phyloP scores from a whole-genome alignment of 2,888 invertebrate genomes.

The Ochropacha duplaris region DNA sequence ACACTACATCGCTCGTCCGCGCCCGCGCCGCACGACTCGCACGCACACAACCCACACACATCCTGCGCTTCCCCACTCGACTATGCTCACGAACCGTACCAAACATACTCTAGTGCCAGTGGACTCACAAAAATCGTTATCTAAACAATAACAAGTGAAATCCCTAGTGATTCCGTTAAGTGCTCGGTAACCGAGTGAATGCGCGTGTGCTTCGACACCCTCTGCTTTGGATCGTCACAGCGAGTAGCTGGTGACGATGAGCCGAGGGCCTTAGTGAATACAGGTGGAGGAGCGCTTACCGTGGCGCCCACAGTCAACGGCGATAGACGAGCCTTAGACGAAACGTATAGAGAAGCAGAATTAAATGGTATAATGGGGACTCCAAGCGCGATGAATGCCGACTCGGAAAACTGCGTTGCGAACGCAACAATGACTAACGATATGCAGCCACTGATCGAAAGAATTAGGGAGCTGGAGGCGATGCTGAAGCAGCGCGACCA shows the following conservation, averaged over 20 bases:
- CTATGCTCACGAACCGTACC: slow-evolving; percentile 44
- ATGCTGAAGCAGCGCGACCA: slow-evolving; percentile 88
- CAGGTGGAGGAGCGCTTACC: slow-evolving; percentile 77
- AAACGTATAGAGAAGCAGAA: slow-evolving; percentile 74
- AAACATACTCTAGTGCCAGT: slow-evolving; percentile 42
- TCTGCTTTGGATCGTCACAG: slow-evolving; percentile 95
- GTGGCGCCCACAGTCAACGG: slow-evolving; percentile 79
- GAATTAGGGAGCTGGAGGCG: slow-evolving; percentile 90
- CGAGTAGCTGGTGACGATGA: slow-evolving; percentile 91
- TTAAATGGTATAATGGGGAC: slow-evolving; percentile 79
- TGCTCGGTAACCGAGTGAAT: slow-evolving; percentile 88
- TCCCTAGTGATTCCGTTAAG: slow-evolving; percentile 71
- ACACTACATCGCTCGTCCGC: slow-evolving; percentile 69
- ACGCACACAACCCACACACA: slow-evolving; percentile 51
- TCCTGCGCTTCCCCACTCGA: slow-evolving; percentile 59
- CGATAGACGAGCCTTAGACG: slow-evolving; percentile 76
- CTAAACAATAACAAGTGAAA: slow-evolving; percentile 58
- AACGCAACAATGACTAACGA: slow-evolving; percentile 76
- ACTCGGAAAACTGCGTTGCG: slow-evolving; percentile 83
- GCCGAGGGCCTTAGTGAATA: slow-evolving; percentile 79
- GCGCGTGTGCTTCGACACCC: slow-evolving; percentile 95
- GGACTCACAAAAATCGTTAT: slow-evolving; percentile 34
- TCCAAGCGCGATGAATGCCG: slow-evolving; percentile 83
- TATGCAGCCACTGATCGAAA: slow-evolving; percentile 84
- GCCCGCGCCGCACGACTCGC: slow-evolving; percentile 75